Evolutionary conservation across 2,797 vertebrate genomes (phyloP), one percentile per base, ranked within the genome.

Genomic region (Takifugu rubripes): DNA sequence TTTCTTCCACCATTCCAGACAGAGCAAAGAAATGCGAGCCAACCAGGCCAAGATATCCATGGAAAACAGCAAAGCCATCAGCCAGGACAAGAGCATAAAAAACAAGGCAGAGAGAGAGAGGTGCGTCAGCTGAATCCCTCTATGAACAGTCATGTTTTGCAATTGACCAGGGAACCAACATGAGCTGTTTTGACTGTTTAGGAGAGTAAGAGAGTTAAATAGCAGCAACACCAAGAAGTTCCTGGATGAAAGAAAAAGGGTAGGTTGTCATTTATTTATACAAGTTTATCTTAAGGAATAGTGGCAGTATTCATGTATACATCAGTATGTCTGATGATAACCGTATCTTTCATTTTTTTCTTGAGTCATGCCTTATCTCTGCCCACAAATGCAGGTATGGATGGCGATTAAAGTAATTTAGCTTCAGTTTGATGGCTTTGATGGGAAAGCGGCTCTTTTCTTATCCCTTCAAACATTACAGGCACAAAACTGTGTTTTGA

Each of bases 141-240:
- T 14, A 14, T 14, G 12, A 29, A 40, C 12, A 14, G 12, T 40
- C 36, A 40, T 2, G 29, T 36, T 11, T 40, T 2, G 3, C 14
- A 12, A 14, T 40, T 40, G 36, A 40, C 36, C 33, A 33, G 11
- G 33, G 33, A 11, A 33, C 36, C 12, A 40, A 40, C 14, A 12
- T 40, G 36, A 40, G 24, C 8, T 44, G 3, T 61, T 56, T 40
- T 2, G 64, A 11, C 29, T 25, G 0, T 61, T 21, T 25, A 98
- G 97, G 92, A 90, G 97, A 88, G 97, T 99, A 77, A 87, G 97
- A 63, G 97, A 99, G 79, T 83, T 99, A 81, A 99, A 99, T 89
- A 96, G 97, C 92, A 98, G 95, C 90, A 99, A 99, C 91, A 99
- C 97, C 24, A 99, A 99, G 85, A 99, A 98, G 84, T 99, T 99